Conservation (phyloP, 2,797 vertebrate genomes). For the Hypotaenidia philippensis region DNA sequence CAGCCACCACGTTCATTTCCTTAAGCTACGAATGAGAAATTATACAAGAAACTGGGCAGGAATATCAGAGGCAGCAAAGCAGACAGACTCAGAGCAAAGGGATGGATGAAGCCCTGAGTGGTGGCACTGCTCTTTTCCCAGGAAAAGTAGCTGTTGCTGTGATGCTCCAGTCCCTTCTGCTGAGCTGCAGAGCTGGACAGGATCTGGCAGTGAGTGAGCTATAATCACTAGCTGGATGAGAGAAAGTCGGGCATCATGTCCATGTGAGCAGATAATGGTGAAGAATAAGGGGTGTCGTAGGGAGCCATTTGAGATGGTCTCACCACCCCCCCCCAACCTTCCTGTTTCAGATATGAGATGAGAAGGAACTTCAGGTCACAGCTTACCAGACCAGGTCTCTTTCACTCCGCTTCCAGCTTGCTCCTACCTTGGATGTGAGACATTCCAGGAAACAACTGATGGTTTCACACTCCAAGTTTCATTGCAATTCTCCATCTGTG, state of each 20-base stretch:
- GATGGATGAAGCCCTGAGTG: rapidly evolving
- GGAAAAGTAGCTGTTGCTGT: neutral
- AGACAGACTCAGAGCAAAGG: neutral
- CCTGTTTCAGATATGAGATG: neutral
- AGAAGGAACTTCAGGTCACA: neutral
- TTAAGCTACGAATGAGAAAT: neutral
- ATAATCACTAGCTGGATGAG: neutral
- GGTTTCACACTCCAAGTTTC: neutral
- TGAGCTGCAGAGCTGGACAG: neutral
- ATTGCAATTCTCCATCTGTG: neutral
- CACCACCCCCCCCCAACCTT: rapidly evolving
- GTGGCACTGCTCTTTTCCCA: neutral
- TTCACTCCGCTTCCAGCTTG: rapidly evolving
- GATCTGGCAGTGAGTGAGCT: neutral
- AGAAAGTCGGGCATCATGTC: neutral
- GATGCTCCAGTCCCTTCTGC: neutral
- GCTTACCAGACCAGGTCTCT: neutral
- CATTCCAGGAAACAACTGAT: neutral
- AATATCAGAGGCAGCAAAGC: neutral
- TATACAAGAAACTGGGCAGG: neutral
- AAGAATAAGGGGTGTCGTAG: neutral
- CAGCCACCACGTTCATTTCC: neutral
- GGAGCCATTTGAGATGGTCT: neutral
- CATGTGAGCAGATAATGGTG: neutral
- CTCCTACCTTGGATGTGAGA: neutral